These are phyloP conservation scores for Pseudococcus longispinus DNA, from an alignment of 2,888 invertebrate species.

Conservation along the genomic window DNA sequence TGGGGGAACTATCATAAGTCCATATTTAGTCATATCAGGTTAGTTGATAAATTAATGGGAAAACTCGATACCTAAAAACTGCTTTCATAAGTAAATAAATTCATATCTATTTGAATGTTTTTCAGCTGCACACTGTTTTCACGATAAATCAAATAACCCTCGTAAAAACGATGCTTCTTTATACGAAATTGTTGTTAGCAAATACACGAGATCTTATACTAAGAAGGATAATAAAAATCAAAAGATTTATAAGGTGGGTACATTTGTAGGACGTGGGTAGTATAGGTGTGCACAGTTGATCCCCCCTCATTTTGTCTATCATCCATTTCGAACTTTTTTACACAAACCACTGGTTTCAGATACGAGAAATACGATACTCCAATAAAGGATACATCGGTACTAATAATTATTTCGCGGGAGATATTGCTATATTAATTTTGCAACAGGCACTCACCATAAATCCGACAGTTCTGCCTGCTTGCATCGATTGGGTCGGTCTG, in stretches of 20 bases:
- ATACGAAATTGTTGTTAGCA: neutral
- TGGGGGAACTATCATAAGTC: no score
- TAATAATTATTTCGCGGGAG: conserved; percentile 57
- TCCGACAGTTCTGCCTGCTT: conserved; percentile 58
- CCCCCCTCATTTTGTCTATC: neutral
- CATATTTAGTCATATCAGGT: no score
- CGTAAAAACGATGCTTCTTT: neutral
- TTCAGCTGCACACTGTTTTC: conserved; percentile 46
- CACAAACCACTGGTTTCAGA: neutral
- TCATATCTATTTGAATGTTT: neutral
- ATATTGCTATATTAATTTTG: conserved; percentile 58
- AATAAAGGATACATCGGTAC: conserved; percentile 52
- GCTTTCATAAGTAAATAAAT: no score
- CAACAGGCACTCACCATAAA: conserved; percentile 54
- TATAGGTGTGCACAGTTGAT: no score
- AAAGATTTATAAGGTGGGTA: neutral
- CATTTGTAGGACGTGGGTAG: no score
- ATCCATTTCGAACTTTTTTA: neutral
- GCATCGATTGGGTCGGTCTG: conserved; percentile 57
- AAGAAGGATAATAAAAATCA: neutral
- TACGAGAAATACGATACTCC: neutral
- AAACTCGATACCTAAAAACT: no score
- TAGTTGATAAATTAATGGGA: no score
- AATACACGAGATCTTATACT: neutral
- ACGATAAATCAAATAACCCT: neutral